phyloP scores from a whole-genome alignment of 2,888 invertebrate species.

The Plebejus melissa region DNA sequence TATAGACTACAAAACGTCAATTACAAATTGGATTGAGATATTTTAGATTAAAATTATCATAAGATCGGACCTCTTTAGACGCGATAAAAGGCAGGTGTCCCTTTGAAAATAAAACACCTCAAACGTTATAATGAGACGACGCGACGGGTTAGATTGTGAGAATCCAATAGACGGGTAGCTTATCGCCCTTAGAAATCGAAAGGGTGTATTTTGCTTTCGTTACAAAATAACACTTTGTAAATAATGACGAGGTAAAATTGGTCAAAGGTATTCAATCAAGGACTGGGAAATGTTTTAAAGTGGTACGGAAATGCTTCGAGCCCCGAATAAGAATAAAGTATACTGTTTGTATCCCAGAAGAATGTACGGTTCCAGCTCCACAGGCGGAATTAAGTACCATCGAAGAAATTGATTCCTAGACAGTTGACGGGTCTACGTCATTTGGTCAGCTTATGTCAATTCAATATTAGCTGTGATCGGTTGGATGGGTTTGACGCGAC shows the following conservation, averaged over 20 bases:
- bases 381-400: no score
- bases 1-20: background rate
- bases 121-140: constrained; percentile 65
- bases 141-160: constrained; percentile 56
- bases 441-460: no score
- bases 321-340: background rate
- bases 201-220: constrained; percentile 47
- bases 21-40: constrained; percentile 45
- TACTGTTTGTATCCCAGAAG: no score
- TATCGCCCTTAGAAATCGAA: constrained; percentile 55
- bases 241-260: constrained; percentile 11
- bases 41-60: constrained; percentile 72
- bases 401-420: no score
- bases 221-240: constrained; percentile 24
- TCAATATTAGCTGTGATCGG: no score
- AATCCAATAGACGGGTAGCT: constrained; percentile 48
- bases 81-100: constrained; percentile 67
- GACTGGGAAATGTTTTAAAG: background rate
- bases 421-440: no score
- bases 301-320: background rate
- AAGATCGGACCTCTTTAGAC: constrained; percentile 63
- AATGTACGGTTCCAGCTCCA: no score
- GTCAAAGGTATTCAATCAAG: background rate
- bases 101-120: constrained; percentile 61
- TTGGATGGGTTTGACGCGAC: no score